Evolutionary conservation across 30 jellyfish, hydroid and myxozoan genomes (phyloP).

Genomic region (Sanderia malayensis): DNA sequence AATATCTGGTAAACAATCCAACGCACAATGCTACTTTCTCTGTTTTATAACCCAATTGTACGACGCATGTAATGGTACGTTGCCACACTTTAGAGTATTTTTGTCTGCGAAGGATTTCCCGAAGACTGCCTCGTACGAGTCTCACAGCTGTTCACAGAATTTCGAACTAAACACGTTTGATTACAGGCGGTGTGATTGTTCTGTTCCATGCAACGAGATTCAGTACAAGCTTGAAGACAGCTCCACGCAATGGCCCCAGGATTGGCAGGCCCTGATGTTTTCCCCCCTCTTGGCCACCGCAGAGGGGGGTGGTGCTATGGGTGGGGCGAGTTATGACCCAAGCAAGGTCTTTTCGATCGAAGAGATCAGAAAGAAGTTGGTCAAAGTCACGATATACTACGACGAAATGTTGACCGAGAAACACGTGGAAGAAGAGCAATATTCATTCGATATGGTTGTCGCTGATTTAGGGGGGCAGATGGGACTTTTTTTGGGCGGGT

Average conservation of each 20-base stretch:
- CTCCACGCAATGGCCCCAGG: conserved; percentile 32
- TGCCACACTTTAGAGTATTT: conserved; percentile 3
- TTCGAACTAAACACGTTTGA: neutral
- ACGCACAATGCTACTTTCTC: neutral
- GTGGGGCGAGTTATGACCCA: neutral
- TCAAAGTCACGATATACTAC: conserved; percentile 39
- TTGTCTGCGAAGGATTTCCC: conserved; percentile 4
- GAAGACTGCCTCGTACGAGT: neutral
- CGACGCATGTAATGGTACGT: neutral
- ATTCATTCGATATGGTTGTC: conserved; percentile 9
- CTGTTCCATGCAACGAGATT: conserved; percentile 24
- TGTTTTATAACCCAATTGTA: neutral
- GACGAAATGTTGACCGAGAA: neutral
- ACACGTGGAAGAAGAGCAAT: conserved; percentile 26
- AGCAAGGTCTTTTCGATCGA: neutral
- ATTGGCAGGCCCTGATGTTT: conserved; percentile 2
- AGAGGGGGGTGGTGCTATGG: too few species aligned
- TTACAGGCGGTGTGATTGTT: neutral
- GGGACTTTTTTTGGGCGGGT: conserved; percentile 63
- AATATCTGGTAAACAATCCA: conserved; percentile 14
- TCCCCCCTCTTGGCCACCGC: conserved; percentile 4
- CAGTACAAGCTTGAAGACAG: conserved; percentile 1
- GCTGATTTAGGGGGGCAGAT: conserved; percentile 61
- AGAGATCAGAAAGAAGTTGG: conserved; percentile 30
- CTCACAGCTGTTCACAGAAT: neutral